Evolutionary conservation across 2,797 vertebrate species (phyloP).

Genomic region (Thamnophis elegans): DNA sequence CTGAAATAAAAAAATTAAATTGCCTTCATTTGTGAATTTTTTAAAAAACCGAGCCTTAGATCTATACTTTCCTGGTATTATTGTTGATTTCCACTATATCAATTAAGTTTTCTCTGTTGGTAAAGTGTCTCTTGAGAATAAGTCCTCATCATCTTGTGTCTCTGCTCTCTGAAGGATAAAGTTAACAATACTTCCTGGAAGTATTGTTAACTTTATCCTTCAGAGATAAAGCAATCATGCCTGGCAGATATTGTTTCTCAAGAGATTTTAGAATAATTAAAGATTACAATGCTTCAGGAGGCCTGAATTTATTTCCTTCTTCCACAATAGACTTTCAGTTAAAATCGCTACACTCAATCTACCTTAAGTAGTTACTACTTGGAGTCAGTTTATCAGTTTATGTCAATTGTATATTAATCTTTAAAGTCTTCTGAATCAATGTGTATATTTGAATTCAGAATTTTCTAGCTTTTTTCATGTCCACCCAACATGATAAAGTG

Average conservation of each 20-base stretch:
- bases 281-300: background rate
- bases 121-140: background rate
- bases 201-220: no score
- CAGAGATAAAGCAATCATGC: background rate
- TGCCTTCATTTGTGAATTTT: background rate
- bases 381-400: background rate
- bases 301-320: background rate
- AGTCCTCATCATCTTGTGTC: background rate
- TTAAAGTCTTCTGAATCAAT: background rate
- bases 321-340: background rate
- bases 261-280: background rate
- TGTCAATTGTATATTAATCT: background rate
- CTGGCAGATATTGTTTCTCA: background rate
- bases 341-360: background rate
- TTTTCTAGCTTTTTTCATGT: background rate
- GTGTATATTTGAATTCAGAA: background rate
- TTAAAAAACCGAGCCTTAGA: background rate
- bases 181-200: background rate
- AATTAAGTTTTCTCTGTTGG: background rate
- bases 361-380: background rate
- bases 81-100: background rate
- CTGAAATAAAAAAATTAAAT: background rate
- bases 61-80: background rate
- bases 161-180: background rate
- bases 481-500: background rate